These are phyloP conservation scores for Lamproptera curius DNA, from an alignment of 2,888 invertebrate genomes.

Conservation along the genomic window DNA sequence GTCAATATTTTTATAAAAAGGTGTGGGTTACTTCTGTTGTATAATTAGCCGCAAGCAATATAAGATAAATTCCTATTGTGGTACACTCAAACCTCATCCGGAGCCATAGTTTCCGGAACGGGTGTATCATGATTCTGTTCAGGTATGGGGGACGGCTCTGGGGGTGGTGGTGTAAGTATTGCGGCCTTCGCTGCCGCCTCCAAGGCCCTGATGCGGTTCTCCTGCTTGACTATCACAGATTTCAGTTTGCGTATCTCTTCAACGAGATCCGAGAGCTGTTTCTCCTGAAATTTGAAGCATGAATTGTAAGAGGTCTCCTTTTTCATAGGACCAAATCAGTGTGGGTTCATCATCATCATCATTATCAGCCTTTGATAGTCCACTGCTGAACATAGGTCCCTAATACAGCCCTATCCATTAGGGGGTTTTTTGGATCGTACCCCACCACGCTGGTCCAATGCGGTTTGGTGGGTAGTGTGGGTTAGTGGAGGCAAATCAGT, in stretches of 20 bases:
- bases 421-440: too few relatives aligned
- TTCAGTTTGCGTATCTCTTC: conserved; percentile 95
- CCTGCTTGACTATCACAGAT: conserved; percentile 96
- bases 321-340: too few relatives aligned
- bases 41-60: conserved; percentile 12
- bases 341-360: too few relatives aligned
- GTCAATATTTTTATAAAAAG: too few relatives aligned
- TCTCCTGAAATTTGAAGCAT: conserved; percentile 80
- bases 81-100: conserved; percentile 76
- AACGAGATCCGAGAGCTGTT: conserved; percentile 88
- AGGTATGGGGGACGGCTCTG: conserved; percentile 38
- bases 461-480: too few relatives aligned
- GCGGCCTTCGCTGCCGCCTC: conserved; percentile 77
- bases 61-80: background rate
- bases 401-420: too few relatives aligned
- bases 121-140: conserved; percentile 43
- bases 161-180: conserved; percentile 39
- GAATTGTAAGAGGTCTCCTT: too few relatives aligned
- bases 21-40: too few relatives aligned
- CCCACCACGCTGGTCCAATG: too few relatives aligned
- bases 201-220: conserved; percentile 89
- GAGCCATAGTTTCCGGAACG: conserved; percentile 64
- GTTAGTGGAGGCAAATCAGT: too few relatives aligned
- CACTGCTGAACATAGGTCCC: too few relatives aligned
- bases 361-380: too few relatives aligned